Conservation (phyloP, 2,113 vertebrate species). For the Neodon shergylaensis region DNA sequence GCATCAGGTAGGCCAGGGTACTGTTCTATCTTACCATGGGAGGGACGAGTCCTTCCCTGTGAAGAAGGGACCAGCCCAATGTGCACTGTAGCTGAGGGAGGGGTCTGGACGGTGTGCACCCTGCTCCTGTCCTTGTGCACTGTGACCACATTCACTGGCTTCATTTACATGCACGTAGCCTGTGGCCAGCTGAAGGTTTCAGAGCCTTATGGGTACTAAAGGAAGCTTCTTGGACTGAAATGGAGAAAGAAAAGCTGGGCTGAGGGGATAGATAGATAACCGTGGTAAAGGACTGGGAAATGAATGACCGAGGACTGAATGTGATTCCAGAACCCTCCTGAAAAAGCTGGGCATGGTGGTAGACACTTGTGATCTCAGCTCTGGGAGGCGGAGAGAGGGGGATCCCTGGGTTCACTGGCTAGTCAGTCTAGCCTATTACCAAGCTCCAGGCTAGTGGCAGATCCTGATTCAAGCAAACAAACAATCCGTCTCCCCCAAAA, state of each 20-base stretch:
- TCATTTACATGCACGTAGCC: fast-evolving
- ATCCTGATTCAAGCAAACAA: neutral
- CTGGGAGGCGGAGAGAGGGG: neutral
- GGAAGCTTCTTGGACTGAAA: neutral
- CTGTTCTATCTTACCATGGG: neutral
- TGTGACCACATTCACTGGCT: no score
- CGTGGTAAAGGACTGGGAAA: neutral
- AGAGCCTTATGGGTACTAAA: neutral
- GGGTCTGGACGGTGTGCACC: no score
- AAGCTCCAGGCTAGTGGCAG: neutral
- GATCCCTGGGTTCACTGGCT: neutral
- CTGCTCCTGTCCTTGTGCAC: no score
- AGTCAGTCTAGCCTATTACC: neutral
- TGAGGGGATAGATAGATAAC: neutral
- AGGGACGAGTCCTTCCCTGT: neutral
- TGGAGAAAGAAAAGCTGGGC: neutral
- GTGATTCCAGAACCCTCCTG: neutral
- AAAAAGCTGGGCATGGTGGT: neutral
- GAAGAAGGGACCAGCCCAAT: neutral
- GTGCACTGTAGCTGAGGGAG: neutral
- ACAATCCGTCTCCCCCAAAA: no score
- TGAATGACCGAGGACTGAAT: neutral
- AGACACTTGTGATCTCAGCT: neutral
- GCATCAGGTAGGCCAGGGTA: neutral
- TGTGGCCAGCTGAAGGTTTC: neutral